A percentile compares a stretch with the other conserved stretches of the same genome.
phyloP scores from a whole-genome alignment of 2,113 vertebrate species.

The Ornithorhynchus anatinus region DNA sequence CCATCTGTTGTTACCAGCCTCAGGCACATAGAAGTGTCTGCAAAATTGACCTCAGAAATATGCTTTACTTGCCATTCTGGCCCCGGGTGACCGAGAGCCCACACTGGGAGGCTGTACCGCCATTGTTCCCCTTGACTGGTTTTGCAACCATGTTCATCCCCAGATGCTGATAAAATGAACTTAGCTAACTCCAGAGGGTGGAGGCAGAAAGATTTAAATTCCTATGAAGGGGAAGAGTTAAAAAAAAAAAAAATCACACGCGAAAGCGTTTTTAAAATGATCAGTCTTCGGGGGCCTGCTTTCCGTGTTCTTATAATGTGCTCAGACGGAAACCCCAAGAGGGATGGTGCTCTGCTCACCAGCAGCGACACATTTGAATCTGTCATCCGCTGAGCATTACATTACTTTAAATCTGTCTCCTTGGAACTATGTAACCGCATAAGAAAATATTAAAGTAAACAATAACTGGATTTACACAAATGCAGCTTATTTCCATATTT shows the following conservation, averaged over 20 bases:
- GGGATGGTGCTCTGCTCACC: conserved; percentile 12
- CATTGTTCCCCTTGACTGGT: neutral
- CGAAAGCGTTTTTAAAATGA: neutral
- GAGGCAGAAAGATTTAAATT: neutral
- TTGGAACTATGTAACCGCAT: conserved; percentile 36
- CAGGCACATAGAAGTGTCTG: neutral
- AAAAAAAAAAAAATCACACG: neutral
- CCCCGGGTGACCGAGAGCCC: too few species aligned
- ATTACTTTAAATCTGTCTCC: conserved; percentile 68
- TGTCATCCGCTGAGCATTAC: conserved; percentile 55
- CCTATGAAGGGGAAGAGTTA: neutral
- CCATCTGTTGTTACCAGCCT: accelerated
- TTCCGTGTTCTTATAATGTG: conserved; percentile 19
- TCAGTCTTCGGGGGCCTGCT: conserved; percentile 25
- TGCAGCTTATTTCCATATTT: conserved; percentile 72
- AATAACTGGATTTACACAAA: conserved; percentile 70
- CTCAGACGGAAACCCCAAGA: conserved; percentile 42
- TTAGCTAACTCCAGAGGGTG: neutral
- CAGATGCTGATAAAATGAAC: neutral
- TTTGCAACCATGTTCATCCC: neutral
- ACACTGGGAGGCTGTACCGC: neutral
- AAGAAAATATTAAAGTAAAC: conserved; percentile 69
- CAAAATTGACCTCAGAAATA: neutral
- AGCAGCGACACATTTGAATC: conserved; percentile 37
- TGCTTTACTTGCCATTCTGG: neutral